Conservation (phyloP, 2,113 vertebrate species). For the Mungos mungo region DNA sequence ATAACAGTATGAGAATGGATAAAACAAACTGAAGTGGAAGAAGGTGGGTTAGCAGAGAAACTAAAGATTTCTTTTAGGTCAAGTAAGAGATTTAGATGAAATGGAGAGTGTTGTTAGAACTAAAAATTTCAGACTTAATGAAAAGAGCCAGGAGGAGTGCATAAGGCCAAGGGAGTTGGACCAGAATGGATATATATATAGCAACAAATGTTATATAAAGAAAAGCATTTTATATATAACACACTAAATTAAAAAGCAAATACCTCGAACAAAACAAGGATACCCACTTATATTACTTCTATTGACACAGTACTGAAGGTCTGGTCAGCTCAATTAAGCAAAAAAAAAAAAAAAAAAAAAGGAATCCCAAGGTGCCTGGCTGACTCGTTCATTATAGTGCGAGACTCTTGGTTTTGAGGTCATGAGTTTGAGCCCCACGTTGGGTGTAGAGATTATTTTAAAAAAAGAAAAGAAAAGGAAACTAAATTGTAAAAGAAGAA, state of each 20-base stretch:
- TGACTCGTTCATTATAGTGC: neutral
- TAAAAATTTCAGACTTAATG: neutral
- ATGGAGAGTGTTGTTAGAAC: neutral
- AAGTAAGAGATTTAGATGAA: neutral
- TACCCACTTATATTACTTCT: neutral
- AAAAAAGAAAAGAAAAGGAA: neutral
- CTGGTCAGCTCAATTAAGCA: neutral
- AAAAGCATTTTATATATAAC: neutral
- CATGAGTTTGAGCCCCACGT: neutral
- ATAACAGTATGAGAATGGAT: neutral
- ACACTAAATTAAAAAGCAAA: conserved; percentile 24
- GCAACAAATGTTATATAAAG: neutral
- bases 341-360: conserved; percentile 16
- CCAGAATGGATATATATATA: neutral
- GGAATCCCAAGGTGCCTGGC: neutral
- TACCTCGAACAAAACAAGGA: neutral
- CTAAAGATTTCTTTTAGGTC: neutral
- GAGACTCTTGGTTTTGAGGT: neutral
- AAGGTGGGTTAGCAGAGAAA: neutral
- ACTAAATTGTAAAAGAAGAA: neutral
- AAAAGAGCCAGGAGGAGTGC: neutral
- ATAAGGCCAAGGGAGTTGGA: neutral
- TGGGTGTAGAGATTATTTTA: neutral
- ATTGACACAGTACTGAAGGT: neutral
- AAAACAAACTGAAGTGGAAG: neutral